These are phyloP conservation scores for Pelosia muscerda DNA, from an alignment of 2,888 invertebrate genomes.

Conservation along the genomic window DNA sequence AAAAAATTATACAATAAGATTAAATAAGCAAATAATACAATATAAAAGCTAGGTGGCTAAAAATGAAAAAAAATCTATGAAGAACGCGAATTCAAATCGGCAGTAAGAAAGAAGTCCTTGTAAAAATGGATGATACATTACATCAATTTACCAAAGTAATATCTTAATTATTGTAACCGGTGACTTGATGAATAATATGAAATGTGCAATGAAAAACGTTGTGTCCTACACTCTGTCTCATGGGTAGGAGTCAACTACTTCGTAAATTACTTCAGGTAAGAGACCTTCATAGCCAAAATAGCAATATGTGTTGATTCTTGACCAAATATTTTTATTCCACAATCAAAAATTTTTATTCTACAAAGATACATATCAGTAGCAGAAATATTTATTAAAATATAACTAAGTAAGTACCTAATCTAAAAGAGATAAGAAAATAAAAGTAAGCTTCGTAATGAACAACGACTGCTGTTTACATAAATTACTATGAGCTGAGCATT, in stretches of 20 bases:
- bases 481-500: background rate
- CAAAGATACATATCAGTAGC: background rate
- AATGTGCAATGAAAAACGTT: background rate
- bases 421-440: background rate
- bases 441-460: background rate
- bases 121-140: too few species aligned
- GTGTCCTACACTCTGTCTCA: background rate
- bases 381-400: background rate
- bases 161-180: too few species aligned
- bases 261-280: too few species aligned
- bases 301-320: background rate
- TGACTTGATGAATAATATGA: too few species aligned
- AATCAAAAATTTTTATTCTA: background rate
- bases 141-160: too few species aligned
- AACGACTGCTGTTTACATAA: background rate
- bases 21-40: background rate
- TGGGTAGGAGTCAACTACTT: background rate
- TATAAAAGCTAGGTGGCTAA: too few species aligned
- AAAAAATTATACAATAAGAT: background rate
- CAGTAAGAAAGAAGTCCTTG: too few species aligned
- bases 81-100: too few species aligned
- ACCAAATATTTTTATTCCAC: background rate
- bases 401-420: too few species aligned
- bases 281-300: background rate
- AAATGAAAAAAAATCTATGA: too few species aligned